Evolutionary conservation across 2,888 invertebrate species (phyloP), one percentile per base, ranked within the genome.

Genomic region (Octodonta nipae): DNA sequence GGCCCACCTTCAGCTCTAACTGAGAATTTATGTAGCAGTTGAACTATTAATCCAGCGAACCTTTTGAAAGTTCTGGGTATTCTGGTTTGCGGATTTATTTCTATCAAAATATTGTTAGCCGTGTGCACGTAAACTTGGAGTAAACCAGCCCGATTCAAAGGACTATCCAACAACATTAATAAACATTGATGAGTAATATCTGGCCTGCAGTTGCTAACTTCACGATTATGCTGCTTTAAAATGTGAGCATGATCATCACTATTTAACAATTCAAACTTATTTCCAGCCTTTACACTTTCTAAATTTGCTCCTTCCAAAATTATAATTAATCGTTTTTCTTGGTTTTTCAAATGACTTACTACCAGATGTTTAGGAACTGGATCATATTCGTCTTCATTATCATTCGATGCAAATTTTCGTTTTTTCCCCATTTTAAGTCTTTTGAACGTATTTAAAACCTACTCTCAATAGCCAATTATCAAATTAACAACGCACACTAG

Each of bases 131-230:
- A 92, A 2, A 95, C 89, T 72, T 96, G 95, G n/a, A 98, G 65
- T 11, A 92, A 66, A 1, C 92, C 95, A 26, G 95, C 92, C 49
- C 96, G 71, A 60, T 98, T 98, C 25, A 98, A 64, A 0, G 98
- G 98, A 38, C 93, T 93, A 59, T 99, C 96, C 67, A 96, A 78
- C 28, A 98, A 67, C 93, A 96, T 98, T 1, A 98, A 66, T 10
- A 99, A 67, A 56, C 95, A 96, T 61, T 96, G 96, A 61, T 99
- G 96, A 1, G 88, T 77, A 38, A 99, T 98, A 54, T 99, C 98
- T 0, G 98, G 98, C 15, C 98, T 70, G 52, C 88, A 91, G 2
- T 82, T 73, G 0, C 87, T 83, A 1, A 85, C 81, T 50, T 92
- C 87, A 36, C 88, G 70, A 46, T 85, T 81, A 57, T 84, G 80